Percentiles rank a stretch among this genome's conserved stretches.
Evolutionary conservation across 2,888 invertebrate genomes (phyloP).

Genomic region (Eupeodes latifasciatus): DNA sequence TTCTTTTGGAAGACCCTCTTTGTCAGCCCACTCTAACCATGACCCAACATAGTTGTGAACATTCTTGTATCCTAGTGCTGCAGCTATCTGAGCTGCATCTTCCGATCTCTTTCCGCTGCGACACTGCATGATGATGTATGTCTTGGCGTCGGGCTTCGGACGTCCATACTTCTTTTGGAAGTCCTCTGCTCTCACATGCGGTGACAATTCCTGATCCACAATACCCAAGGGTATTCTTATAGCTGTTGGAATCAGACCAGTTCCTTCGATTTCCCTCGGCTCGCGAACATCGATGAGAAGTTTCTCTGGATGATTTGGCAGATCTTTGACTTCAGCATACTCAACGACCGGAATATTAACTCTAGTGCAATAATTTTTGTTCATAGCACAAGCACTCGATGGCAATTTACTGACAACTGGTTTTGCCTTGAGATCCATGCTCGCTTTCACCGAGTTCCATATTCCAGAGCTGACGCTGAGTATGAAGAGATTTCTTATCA

Average conservation of each 20-base stretch:
- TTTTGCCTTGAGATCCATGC: not conserved
- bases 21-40: slow-evolving; percentile 82
- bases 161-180: slow-evolving; percentile 86
- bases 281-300: slow-evolving; percentile 91
- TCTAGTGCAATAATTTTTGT: not conserved
- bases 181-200: slow-evolving; percentile 80
- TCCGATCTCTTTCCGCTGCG: slow-evolving; percentile 88
- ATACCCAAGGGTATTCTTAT: slow-evolving; percentile 89
- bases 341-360: slow-evolving; percentile 70
- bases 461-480: not conserved
- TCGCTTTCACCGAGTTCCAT: slow-evolving; percentile 13
- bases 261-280: slow-evolving; percentile 88
- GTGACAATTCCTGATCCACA: slow-evolving; percentile 78
- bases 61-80: slow-evolving; percentile 79
- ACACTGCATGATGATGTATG: slow-evolving; percentile 88
- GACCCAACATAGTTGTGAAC: slow-evolving; percentile 82
- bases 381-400: not conserved
- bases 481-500: slow-evolving; percentile 28
- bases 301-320: slow-evolving; percentile 84
- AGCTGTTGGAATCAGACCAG: slow-evolving; percentile 89
- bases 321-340: slow-evolving; percentile 84
- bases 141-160: slow-evolving; percentile 86
- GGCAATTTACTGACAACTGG: not conserved
- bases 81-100: slow-evolving; percentile 86
- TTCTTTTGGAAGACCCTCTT: slow-evolving; percentile 80